A percentile compares a stretch with the other conserved stretches of the same genome.
Evolutionary conservation across 2,797 vertebrate genomes (phyloP).

Genomic region (Mustela erminea): DNA sequence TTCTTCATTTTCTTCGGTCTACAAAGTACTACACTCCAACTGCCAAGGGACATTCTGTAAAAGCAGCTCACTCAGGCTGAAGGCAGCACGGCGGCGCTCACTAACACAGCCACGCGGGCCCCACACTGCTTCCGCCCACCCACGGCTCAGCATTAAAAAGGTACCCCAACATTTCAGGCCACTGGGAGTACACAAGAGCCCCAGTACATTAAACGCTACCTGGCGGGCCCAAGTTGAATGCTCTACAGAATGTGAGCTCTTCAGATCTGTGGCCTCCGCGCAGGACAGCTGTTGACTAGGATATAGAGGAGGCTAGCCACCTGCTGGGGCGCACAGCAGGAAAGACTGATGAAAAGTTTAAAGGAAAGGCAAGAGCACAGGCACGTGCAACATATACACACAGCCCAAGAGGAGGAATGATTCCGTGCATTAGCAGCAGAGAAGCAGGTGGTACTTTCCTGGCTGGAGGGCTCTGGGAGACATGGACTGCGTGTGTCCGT

Average conservation of each 20-base stretch:
- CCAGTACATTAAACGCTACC: not conserved
- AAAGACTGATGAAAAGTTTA: not conserved
- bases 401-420: not conserved
- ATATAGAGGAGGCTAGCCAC: not conserved
- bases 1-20: not conserved
- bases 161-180: not conserved
- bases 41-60: not conserved
- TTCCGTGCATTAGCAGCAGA: not conserved
- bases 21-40: accelerated
- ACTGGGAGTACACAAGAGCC: not conserved
- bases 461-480: not conserved
- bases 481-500: not conserved
- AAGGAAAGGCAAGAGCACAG: not conserved
- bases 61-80: not conserved
- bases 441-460: not conserved
- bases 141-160: not conserved
- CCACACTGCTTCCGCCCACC: not conserved
- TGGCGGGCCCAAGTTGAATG: too few relatives aligned
- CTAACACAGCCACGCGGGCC: not conserved
- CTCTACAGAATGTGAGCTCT: not conserved
- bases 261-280: not conserved
- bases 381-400: not conserved
- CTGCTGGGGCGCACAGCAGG: not conserved
- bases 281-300: not conserved
- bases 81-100: accelerated